Percentiles rank a stretch among this genome's conserved stretches.
These are phyloP conservation scores for Gnathonemus echidnorhynchus DNA, from an alignment of 2,113 vertebrate genomes.

Conservation along the genomic window DNA sequence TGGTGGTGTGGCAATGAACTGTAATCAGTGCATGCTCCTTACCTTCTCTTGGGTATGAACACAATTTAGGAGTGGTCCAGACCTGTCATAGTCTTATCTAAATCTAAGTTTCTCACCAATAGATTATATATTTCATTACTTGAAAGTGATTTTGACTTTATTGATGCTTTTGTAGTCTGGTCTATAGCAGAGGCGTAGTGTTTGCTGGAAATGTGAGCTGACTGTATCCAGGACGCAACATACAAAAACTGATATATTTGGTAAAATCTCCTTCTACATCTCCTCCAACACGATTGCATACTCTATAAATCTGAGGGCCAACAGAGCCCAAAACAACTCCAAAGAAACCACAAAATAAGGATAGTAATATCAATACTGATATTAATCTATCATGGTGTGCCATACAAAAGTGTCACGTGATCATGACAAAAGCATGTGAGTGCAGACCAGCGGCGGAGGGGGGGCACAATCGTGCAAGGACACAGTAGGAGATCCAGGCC, in stretches of 20 bases:
- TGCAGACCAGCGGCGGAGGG: too few relatives aligned
- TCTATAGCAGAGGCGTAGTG: not conserved
- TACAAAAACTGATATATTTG: not conserved
- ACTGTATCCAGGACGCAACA: not conserved
- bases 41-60: not conserved
- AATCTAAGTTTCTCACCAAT: not conserved
- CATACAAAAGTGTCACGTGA: too few relatives aligned
- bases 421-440: not conserved
- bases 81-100: not conserved
- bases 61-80: not conserved
- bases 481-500: not conserved
- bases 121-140: not conserved
- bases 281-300: too few relatives aligned
- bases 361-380: not conserved
- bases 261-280: too few relatives aligned
- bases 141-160: not conserved
- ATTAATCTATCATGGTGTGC: too few relatives aligned
- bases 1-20: too few relatives aligned
- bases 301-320: too few relatives aligned
- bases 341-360: not conserved
- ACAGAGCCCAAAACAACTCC: too few relatives aligned
- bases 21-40: too few relatives aligned
- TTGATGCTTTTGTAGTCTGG: not conserved
- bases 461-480: too few relatives aligned
- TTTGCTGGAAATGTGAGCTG: not conserved